These are phyloP conservation scores for Branchellion lobata DNA, from an alignment of 2,888 invertebrate species.

Conservation along the genomic window DNA sequence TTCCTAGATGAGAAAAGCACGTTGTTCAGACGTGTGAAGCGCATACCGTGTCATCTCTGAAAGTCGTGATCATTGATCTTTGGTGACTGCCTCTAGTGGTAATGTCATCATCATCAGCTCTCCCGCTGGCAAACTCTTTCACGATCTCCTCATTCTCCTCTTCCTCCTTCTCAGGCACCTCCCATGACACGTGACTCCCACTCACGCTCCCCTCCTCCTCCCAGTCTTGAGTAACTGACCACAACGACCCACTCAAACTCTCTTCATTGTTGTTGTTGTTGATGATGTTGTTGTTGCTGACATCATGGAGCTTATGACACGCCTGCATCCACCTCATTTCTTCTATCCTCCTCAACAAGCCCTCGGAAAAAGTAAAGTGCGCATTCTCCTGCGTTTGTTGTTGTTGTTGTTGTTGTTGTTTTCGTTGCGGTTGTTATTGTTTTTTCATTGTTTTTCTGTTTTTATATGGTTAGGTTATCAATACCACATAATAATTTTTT, in stretches of 20 bases:
- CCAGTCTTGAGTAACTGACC: not conserved
- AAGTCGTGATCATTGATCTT: not conserved
- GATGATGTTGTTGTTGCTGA: conserved; percentile 47
- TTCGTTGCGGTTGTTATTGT: no score
- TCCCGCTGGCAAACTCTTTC: not conserved
- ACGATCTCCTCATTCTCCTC: not conserved
- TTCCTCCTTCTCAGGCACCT: no score
- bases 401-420: not conserved
- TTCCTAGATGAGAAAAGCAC: not conserved
- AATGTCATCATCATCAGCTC: not conserved
- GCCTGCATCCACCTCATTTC: conserved; percentile 62
- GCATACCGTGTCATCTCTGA: not conserved
- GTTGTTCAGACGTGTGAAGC: not conserved
- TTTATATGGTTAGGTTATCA: not conserved
- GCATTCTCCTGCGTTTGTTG: conserved; percentile 72
- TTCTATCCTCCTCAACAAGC: conserved; percentile 79
- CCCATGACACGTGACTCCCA: no score
- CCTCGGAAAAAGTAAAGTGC: conserved; percentile 80
- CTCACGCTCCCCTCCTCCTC: not conserved
- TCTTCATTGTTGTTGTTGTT: not conserved
- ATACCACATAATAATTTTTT: not conserved
- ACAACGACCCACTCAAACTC: no score
- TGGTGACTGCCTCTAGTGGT: no score
- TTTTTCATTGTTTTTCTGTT: no score
- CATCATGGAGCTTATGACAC: conserved; percentile 42